Evolutionary conservation across 2,113 vertebrate genomes (phyloP).

Genomic region (Prionailurus bengalensis): DNA sequence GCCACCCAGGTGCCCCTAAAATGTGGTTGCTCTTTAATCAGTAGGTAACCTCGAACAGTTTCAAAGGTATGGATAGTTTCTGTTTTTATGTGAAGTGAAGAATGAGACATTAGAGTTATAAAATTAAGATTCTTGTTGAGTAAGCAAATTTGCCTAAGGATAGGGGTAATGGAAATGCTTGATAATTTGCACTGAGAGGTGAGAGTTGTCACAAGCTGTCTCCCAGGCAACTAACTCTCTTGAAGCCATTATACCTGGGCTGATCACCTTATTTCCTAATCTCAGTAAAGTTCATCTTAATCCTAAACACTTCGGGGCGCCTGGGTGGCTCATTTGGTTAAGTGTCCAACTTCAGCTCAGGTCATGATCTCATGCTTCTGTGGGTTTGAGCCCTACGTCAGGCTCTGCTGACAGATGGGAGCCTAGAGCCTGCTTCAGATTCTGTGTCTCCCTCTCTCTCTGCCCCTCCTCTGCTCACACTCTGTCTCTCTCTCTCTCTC

Average conservation of each 20-base stretch:
- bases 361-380: too few species aligned
- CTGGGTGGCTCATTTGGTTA: too few species aligned
- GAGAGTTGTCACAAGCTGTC: slow-evolving; percentile 30
- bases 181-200: slow-evolving; percentile 9
- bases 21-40: slow-evolving; percentile 23
- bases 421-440: too few species aligned
- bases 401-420: too few species aligned
- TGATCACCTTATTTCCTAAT: slow-evolving; percentile 6
- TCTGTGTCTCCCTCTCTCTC: too few species aligned
- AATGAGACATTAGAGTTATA: slow-evolving; percentile 15
- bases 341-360: too few species aligned
- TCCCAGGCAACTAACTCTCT: slow-evolving; percentile 5
- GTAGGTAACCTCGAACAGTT: slow-evolving; percentile 12
- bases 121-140: slow-evolving; percentile 47
- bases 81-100: slow-evolving; percentile 59
- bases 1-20: neutral
- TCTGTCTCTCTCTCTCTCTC: too few species aligned
- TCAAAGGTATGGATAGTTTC: slow-evolving; percentile 12
- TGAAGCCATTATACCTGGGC: neutral
- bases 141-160: slow-evolving; percentile 17
- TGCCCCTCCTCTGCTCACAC: too few species aligned
- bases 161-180: slow-evolving; percentile 37
- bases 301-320: neutral
- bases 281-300: slow-evolving; percentile 36
- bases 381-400: too few species aligned